phyloP scores from a whole-genome alignment of 2,888 invertebrate genomes.

The Brenthis ino region DNA sequence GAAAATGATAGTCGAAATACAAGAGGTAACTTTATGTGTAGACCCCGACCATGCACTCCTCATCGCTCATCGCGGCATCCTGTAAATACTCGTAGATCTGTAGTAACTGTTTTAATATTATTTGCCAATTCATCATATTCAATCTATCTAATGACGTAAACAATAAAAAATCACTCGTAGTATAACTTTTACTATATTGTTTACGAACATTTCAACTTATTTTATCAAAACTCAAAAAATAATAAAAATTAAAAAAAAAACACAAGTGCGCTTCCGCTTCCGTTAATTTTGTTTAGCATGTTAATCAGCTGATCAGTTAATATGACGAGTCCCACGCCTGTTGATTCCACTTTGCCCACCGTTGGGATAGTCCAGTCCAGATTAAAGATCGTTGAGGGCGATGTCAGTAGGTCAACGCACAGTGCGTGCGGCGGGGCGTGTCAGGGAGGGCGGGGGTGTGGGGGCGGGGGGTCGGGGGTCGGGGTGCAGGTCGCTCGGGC shows the following conservation, averaged over 20 bases:
- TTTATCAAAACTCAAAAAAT: not conserved
- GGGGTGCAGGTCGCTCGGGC: conserved; percentile 58
- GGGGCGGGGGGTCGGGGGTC: conserved; percentile 42
- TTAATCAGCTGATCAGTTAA: conserved; percentile 34
- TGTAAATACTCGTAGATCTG: conserved; percentile 33
- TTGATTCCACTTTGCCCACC: conserved; percentile 41
- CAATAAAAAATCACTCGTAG: conserved; percentile 19
- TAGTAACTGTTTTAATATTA: conserved; percentile 31
- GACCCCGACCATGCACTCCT: conserved; percentile 32
- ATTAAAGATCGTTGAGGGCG: conserved; percentile 79
- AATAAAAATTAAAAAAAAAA: conserved; percentile 6
- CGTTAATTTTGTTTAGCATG: conserved; percentile 22
- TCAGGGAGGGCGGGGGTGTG: conserved; percentile 44
- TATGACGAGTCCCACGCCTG: conserved; percentile 29
- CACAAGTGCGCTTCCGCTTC: conserved; percentile 14
- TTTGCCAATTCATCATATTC: conserved; percentile 30
- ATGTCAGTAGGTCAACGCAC: conserved; percentile 81
- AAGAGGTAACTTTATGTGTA: conserved; percentile 63
- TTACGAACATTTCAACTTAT: conserved; percentile 6
- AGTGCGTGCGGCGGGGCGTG: conserved; percentile 68
- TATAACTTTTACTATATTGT: conserved; percentile 18
- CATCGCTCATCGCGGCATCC: conserved; percentile 37
- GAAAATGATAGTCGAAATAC: conserved; percentile 79
- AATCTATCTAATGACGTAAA: conserved; percentile 18
- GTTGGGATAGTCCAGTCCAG: conserved; percentile 61